These are phyloP conservation scores for Campylorhamphus procurvoides DNA, from an alignment of 2,113 vertebrate species.

Conservation along the genomic window DNA sequence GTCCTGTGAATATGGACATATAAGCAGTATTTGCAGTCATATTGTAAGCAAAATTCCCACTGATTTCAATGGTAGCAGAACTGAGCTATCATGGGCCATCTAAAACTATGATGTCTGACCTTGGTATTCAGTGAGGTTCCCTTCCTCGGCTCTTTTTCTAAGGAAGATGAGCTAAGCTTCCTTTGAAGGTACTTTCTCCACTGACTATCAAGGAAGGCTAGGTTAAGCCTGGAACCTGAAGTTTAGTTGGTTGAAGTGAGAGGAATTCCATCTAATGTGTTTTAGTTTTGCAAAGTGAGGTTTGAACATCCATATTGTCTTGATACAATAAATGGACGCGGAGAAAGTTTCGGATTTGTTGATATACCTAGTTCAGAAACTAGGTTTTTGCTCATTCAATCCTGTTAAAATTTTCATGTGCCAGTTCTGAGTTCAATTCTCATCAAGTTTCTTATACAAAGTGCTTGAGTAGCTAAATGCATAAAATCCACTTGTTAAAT, in stretches of 20 bases:
- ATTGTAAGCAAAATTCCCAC: not conserved
- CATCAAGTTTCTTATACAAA: not conserved
- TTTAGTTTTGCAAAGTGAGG: not conserved
- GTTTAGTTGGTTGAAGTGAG: not conserved
- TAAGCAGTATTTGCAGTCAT: not conserved
- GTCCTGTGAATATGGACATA: not conserved
- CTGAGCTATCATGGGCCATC: not conserved
- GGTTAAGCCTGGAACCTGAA: not conserved
- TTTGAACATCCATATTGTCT: not conserved
- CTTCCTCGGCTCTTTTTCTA: not conserved
- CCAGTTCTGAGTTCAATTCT: not conserved
- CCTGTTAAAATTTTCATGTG: not conserved
- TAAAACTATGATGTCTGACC: not conserved
- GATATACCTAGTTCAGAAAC: not conserved
- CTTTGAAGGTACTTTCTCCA: not conserved
- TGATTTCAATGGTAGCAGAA: not conserved
- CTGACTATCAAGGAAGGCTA: not conserved
- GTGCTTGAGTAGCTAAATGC: not conserved
- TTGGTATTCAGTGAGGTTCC: not conserved
- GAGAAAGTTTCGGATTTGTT: not conserved
- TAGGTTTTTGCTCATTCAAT: not conserved
- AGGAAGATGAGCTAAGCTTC: not conserved
- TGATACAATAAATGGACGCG: not conserved
- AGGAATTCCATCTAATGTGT: not conserved
- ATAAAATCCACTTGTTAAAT: not conserved